Conservation (phyloP, 2,888 invertebrate species). For the Drosophila sordidula region DNA sequence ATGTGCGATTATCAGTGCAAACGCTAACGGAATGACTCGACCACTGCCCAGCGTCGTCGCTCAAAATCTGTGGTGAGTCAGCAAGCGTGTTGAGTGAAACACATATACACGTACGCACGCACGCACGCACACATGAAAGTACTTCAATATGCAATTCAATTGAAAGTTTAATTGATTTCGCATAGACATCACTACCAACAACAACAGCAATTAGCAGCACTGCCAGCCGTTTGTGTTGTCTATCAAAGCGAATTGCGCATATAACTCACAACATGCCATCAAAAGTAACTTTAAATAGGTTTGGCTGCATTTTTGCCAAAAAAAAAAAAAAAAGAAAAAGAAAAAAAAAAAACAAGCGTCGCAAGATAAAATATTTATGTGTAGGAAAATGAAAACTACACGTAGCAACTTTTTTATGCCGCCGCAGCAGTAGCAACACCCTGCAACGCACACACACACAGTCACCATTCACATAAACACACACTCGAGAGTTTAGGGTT, state of each 20-base stretch:
- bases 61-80: constrained; percentile 60
- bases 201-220: constrained; percentile 6
- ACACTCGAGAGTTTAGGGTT: constrained; percentile 57
- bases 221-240: constrained; percentile 28
- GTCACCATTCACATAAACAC: constrained; percentile 46
- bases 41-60: neutral
- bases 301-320: constrained; percentile 14
- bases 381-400: constrained; percentile 71
- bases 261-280: constrained; percentile 25
- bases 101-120: constrained; percentile 8
- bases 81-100: constrained; percentile 24
- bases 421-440: constrained; percentile 73
- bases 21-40: constrained; percentile 31
- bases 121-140: constrained; percentile 3
- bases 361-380: constrained; percentile 27
- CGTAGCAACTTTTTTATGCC: constrained; percentile 74
- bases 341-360: constrained; percentile 4
- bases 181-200: constrained; percentile 25
- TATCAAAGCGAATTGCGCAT: constrained; percentile 36
- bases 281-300: neutral
- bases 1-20: constrained; percentile 33
- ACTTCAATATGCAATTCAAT: constrained; percentile 38
- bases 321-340: too few relatives aligned
- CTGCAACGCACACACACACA: constrained; percentile 56
- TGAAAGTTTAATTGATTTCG: constrained; percentile 54